Conservation (phyloP, 2,113 vertebrate genomes). For the Semnopithecus entellus region DNA sequence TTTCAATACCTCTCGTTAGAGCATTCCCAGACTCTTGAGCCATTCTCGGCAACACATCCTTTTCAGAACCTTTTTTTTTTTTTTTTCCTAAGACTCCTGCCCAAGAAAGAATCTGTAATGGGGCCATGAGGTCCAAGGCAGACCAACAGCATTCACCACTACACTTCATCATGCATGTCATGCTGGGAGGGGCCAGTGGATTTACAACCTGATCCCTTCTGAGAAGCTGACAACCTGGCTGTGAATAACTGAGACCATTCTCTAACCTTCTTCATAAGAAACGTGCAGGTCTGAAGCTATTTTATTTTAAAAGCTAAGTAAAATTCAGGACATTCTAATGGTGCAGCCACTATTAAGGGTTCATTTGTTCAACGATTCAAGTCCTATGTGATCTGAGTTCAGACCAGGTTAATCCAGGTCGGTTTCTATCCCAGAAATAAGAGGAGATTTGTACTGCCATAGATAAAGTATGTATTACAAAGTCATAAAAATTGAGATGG, state of each 20-base stretch:
- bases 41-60: not conserved
- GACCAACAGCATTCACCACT: not conserved
- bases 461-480: not conserved
- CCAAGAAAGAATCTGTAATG: not conserved
- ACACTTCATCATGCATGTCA: not conserved
- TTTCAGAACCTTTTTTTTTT: not conserved
- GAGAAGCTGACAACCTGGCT: not conserved
- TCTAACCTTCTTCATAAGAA: constrained; percentile 1
- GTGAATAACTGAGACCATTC: not conserved
- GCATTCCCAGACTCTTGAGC: not conserved
- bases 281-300: not conserved
- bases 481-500: not conserved
- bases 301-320: not conserved
- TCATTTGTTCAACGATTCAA: too few species aligned
- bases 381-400: too few species aligned
- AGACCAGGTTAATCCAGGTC: too few species aligned
- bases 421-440: not conserved
- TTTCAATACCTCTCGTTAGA: not conserved
- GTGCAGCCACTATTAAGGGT: too few species aligned
- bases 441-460: not conserved
- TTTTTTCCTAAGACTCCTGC: not conserved
- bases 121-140: not conserved
- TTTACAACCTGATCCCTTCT: not conserved
- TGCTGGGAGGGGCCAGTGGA: too few species aligned
- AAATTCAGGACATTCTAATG: not conserved